phyloP scores from a whole-genome alignment of 2,888 invertebrate genomes.

The Andrena marginata region DNA sequence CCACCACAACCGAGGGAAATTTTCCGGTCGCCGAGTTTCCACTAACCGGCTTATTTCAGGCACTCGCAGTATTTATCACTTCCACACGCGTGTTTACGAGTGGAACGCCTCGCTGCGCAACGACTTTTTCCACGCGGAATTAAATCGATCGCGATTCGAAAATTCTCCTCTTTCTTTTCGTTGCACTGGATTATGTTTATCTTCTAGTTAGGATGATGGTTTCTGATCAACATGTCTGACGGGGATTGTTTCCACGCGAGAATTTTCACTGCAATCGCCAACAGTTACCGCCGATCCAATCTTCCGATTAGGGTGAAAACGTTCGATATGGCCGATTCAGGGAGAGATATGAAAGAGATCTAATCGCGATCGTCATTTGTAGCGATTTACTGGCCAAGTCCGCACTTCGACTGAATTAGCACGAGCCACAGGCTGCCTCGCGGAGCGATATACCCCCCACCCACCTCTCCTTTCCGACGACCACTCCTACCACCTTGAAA shows the following conservation, averaged over 20 bases:
- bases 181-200: too few species aligned
- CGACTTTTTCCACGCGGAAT: not conserved
- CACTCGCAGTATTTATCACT: constrained; percentile 41
- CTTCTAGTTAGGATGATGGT: too few species aligned
- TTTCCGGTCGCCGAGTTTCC: constrained; percentile 6
- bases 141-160: too few species aligned
- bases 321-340: constrained; percentile 14
- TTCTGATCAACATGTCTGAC: too few species aligned
- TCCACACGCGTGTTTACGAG: constrained; percentile 3
- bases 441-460: constrained; percentile 67
- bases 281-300: not conserved
- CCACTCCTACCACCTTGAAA: constrained; percentile 63
- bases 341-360: constrained; percentile 34
- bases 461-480: constrained; percentile 38
- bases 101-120: not conserved
- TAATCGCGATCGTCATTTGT: constrained; percentile 60
- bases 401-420: constrained; percentile 81
- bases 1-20: constrained; percentile 26
- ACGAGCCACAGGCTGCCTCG: constrained; percentile 76
- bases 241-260: too few species aligned
- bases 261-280: too few species aligned
- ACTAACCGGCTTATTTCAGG: constrained; percentile 41
- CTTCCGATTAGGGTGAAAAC: not conserved
- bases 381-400: constrained; percentile 72
- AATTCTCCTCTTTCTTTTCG: too few species aligned